A percentile compares a stretch with the other conserved stretches of the same genome.
Conservation (phyloP, 2,888 invertebrate genomes). For the Pterostichus niger region DNA sequence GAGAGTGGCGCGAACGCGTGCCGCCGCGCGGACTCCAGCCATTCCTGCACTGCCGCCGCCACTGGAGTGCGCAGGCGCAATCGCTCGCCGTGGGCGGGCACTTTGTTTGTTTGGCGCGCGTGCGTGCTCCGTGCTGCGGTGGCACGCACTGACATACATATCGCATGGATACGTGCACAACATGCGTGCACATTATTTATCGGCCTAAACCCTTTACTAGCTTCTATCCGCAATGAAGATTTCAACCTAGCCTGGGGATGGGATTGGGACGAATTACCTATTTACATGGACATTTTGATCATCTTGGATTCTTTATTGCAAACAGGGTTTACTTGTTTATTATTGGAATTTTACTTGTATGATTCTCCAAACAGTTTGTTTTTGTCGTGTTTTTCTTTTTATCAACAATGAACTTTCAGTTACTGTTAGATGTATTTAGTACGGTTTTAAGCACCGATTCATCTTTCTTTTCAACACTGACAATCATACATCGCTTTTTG, state of each 20-base stretch:
- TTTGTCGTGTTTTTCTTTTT: constrained; percentile 28
- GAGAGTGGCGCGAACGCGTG: constrained; percentile 48
- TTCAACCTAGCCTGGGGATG: not conserved
- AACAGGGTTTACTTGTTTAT: constrained; percentile 16
- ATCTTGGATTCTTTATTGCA: not conserved
- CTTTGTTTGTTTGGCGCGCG: constrained; percentile 53
- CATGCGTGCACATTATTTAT: not conserved
- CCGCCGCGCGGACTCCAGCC: constrained; percentile 11
- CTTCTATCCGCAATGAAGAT: constrained; percentile 7
- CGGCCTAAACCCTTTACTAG: constrained; percentile 32
- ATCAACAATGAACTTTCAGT: constrained; percentile 17
- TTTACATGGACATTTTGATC: not conserved
- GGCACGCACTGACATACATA: constrained; percentile 31
- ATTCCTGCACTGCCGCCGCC: constrained; percentile 4
- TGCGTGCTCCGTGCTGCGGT: constrained; percentile 34
- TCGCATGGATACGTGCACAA: not conserved
- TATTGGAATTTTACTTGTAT: constrained; percentile 17
- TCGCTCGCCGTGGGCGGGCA: constrained; percentile 32
- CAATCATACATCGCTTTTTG: constrained; percentile 51
- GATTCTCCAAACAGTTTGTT: constrained; percentile 5
- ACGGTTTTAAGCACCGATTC: constrained; percentile 30
- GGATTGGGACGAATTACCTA: not conserved
- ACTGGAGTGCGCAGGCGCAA: constrained; percentile 33
- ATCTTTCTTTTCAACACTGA: constrained; percentile 45
- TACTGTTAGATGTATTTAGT: constrained; percentile 56